Base-by-base conservation (phyloP, 2,888 invertebrate species). In the Strigamia transsilvanica region DNA sequence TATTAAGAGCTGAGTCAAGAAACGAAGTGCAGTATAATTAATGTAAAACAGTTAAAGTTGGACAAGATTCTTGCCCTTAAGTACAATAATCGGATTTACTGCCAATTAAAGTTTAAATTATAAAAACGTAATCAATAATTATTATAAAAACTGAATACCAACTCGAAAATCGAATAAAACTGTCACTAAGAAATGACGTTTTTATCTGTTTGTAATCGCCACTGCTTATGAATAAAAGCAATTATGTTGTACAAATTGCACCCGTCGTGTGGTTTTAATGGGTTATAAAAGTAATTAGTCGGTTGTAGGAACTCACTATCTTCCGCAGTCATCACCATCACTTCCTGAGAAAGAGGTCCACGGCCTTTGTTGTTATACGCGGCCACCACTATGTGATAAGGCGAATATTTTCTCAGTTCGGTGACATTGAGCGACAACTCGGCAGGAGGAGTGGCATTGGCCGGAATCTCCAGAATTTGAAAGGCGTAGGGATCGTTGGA, bases 321-420 rank as follows among this genome's bases (percentile, higher is more conserved):
- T 83, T 88, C 88, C 32, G 88, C 84, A 0, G 88, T 88, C 82
- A 86, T 85, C 15, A 86, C 87, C 21, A 85, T 84, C 15, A 86
- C 84, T 82, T 87, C 86, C 0, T 84, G 84, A 4, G 88, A 88
- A 12, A 85, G 84, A 0, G 88, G 88, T 42, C 88, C 88, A 56
- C 86, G 84, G 6, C 88, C 88, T 81, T 85, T 85, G 9, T 84
- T 84, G 84, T 88, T 88, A 83, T 86, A 87, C 10, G 88, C 87
- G 82, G 87, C 86, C 12, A 88, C 86, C 81, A 87, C 86, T 1
- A 88, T 85, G 0, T 85, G 84, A 84, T 88, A 88, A 82, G 86
- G 85, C 6, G 88, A 87, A 84, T 87, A 88, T 84, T 88, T 87
- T 83, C 87, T 85, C 82, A 88, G 84, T 80, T 87, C 86, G 13